Conservation (phyloP, 2,797 vertebrate species). For the Denticeps clupeoides region DNA sequence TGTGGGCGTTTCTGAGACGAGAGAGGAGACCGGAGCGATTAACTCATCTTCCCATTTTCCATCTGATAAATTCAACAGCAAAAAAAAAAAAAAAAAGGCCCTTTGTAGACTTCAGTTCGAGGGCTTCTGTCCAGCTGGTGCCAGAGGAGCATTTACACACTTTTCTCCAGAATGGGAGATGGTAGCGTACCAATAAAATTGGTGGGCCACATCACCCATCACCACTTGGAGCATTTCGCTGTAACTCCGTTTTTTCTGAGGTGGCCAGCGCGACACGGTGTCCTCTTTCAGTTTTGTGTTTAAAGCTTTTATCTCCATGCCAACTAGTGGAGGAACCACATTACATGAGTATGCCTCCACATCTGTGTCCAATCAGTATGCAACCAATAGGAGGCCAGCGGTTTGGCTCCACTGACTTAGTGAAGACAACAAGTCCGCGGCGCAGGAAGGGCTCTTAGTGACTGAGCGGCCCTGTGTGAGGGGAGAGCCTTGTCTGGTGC, state of each 20-base stretch:
- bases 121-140: too few relatives aligned
- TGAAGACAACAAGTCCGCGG: slow-evolving; percentile 28
- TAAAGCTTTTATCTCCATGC: slow-evolving; percentile 31
- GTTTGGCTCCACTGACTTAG: slow-evolving; percentile 40
- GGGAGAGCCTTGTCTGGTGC: slow-evolving; percentile 4
- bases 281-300: slow-evolving; percentile 29
- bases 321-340: slow-evolving; percentile 28
- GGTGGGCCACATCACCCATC: too few relatives aligned
- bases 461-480: not conserved
- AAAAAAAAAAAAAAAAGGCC: too few relatives aligned
- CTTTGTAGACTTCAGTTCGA: too few relatives aligned
- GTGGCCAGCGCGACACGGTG: slow-evolving; percentile 9
- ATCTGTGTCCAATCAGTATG: slow-evolving; percentile 40
- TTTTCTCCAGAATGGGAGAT: too few relatives aligned
- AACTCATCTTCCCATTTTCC: too few relatives aligned
- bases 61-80: too few relatives aligned
- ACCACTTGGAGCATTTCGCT: too few relatives aligned
- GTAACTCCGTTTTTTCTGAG: slow-evolving; percentile 1
- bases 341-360: slow-evolving; percentile 29
- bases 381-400: slow-evolving; percentile 31
- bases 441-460: slow-evolving; percentile 1
- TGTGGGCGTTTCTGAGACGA: too few relatives aligned
- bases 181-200: too few relatives aligned
- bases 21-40: too few relatives aligned
- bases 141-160: too few relatives aligned